Evolutionary conservation across 1,140 invertebrate genomes (phyloP).

Genomic region (Cydia splendana): DNA sequence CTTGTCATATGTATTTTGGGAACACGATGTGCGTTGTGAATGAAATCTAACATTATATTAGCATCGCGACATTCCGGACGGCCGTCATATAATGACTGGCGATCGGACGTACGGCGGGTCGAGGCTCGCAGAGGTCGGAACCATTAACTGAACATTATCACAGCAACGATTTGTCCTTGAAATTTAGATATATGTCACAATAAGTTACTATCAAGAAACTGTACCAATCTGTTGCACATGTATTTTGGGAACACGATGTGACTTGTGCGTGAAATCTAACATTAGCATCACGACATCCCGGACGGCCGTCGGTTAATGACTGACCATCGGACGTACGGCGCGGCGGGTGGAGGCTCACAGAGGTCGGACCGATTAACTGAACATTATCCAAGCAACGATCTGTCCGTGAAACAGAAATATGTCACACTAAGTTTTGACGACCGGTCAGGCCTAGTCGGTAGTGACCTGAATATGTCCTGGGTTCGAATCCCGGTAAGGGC

Average conservation of each 20-base stretch:
- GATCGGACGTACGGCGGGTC: neutral
- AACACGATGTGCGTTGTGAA: neutral
- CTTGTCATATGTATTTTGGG: neutral
- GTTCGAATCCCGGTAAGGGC: too few species aligned
- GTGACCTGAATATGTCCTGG: neutral
- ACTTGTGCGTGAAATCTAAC: constrained; percentile 43
- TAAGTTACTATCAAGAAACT: constrained; percentile 15
- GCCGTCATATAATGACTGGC: constrained; percentile 38
- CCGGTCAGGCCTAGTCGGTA: too few species aligned
- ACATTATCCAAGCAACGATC: neutral
- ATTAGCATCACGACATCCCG: constrained; percentile 60
- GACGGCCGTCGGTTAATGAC: constrained; percentile 46
- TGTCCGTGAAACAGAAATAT: neutral
- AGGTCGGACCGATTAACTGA: neutral
- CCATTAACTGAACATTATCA: neutral
- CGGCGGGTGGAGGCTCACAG: neutral
- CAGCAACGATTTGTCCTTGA: neutral
- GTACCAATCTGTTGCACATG: neutral
- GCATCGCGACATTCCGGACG: constrained; percentile 58
- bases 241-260: constrained; percentile 3
- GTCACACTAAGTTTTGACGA: too few species aligned
- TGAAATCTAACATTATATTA: constrained; percentile 58
- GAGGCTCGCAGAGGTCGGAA: neutral
- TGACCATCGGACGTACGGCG: neutral
- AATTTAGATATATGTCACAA: neutral